A percentile compares a stretch with the other conserved stretches of the same genome.
Conservation (phyloP, 92 coral and sea anemone species). For the Diadumene lineata region DNA sequence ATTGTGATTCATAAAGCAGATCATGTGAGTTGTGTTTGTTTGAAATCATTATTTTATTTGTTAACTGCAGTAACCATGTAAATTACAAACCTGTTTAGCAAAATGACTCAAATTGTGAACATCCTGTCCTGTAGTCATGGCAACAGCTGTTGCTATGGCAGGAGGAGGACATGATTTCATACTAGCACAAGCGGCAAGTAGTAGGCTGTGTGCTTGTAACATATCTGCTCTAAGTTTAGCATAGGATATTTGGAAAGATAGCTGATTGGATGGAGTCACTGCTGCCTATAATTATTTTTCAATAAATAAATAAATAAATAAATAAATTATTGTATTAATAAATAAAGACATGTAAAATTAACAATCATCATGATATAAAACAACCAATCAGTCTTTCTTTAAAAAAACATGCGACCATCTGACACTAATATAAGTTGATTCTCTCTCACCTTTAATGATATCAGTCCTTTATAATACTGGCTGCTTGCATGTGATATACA, state of each 20-base stretch:
- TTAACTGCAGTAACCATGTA: too few species aligned
- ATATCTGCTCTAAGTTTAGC: constrained; percentile 74
- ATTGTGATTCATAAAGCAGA: background rate
- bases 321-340: too few species aligned
- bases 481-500: constrained; percentile 79
- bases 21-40: background rate
- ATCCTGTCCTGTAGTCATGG: constrained; percentile 98
- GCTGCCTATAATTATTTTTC: constrained; percentile 76
- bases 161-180: constrained; percentile 98
- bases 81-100: constrained; percentile 63
- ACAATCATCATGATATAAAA: background rate
- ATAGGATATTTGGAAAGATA: constrained; percentile 79
- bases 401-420: too few species aligned
- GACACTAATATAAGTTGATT: too few species aligned
- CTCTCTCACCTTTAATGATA: constrained; percentile 80
- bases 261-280: constrained; percentile 49
- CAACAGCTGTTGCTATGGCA: constrained; percentile 97
- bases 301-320: too few species aligned
- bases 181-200: constrained; percentile 88
- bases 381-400: background rate
- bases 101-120: constrained; percentile 87
- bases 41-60: too few species aligned
- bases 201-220: constrained; percentile 81
- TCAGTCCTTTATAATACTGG: constrained; percentile 85
- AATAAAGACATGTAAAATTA: background rate